Conservation (phyloP, 1,140 invertebrate species). For the Drosophila ficusphila region DNA sequence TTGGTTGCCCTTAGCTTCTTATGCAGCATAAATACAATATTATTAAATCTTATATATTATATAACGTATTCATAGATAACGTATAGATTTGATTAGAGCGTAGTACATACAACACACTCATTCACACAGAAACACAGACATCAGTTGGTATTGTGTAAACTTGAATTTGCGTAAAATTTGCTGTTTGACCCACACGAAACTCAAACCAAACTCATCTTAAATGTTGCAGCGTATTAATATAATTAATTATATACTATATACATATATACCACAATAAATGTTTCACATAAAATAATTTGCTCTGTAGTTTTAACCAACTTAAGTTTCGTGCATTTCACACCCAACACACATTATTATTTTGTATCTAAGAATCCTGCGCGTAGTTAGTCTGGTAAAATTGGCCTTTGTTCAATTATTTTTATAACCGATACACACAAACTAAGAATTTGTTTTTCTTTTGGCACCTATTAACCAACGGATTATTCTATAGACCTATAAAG, state of each 20-base stretch:
- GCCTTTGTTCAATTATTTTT: conserved; percentile 4
- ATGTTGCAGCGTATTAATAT: conserved; percentile 58
- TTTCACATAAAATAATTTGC: conserved; percentile 70
- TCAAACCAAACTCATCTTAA: conserved; percentile 53
- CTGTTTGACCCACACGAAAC: conserved; percentile 46
- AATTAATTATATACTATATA: conserved; percentile 47
- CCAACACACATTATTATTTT: conserved; percentile 12
- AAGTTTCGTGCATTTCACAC: conserved; percentile 33
- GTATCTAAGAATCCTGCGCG: conserved; percentile 40
- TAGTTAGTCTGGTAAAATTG: conserved; percentile 44
- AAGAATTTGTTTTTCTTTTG: conserved; percentile 9
- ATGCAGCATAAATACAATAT: conserved; percentile 53
- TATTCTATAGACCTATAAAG: not conserved
- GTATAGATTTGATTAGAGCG: conserved; percentile 63
- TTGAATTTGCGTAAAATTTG: conserved; percentile 45
- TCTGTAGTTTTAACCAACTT: conserved; percentile 62
- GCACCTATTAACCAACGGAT: conserved; percentile 14
- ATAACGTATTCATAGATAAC: conserved; percentile 59
- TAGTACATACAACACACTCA: conserved; percentile 57
- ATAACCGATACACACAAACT: conserved; percentile 1
- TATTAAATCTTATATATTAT: conserved; percentile 53
- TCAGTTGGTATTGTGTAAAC: conserved; percentile 52
- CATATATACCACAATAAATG: conserved; percentile 69
- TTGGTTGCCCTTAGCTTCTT: conserved; percentile 70
- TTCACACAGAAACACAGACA: conserved; percentile 36